Percentiles rank a stretch among this genome's conserved stretches.
These are phyloP conservation scores for Lasioglossum baleicum DNA, from an alignment of 1,140 invertebrate species.

Conservation along the genomic window DNA sequence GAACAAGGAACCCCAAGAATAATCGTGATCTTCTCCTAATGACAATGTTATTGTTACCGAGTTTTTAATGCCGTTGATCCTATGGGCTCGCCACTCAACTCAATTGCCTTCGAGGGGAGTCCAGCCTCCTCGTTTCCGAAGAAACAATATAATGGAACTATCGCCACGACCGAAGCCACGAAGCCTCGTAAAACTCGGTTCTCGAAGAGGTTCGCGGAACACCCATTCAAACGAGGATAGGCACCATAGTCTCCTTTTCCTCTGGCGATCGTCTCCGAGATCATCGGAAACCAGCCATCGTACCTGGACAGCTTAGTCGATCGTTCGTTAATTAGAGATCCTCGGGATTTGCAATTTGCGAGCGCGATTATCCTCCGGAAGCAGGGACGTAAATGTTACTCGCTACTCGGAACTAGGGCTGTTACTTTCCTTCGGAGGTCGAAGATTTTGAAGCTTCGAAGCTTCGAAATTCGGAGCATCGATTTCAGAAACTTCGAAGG, in stretches of 20 bases:
- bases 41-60: too few relatives aligned
- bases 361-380: not conserved
- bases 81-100: too few relatives aligned
- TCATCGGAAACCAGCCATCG: not conserved
- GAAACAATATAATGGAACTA: conserved; percentile 56
- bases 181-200: conserved; percentile 46
- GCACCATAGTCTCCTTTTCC: not conserved
- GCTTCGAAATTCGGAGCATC: too few relatives aligned
- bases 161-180: conserved; percentile 46
- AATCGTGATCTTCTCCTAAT: too few relatives aligned
- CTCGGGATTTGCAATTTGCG: not conserved
- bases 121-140: conserved; percentile 55
- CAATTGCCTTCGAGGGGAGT: not conserved
- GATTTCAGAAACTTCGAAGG: too few relatives aligned
- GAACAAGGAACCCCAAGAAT: too few relatives aligned
- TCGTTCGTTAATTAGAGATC: not conserved
- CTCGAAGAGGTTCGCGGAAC: conserved; percentile 43
- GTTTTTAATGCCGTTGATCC: conserved; percentile 38
- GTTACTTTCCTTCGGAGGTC: too few relatives aligned
- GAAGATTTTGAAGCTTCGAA: too few relatives aligned
- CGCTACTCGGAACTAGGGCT: too few relatives aligned
- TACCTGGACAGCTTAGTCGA: not conserved
- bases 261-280: not conserved
- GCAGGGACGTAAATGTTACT: not conserved
- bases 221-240: not conserved